A percentile compares a stretch with the other conserved stretches of the same genome.
These are phyloP conservation scores for Macquaria ambigua DNA, from an alignment of 2,113 vertebrate genomes.

Conservation along the genomic window DNA sequence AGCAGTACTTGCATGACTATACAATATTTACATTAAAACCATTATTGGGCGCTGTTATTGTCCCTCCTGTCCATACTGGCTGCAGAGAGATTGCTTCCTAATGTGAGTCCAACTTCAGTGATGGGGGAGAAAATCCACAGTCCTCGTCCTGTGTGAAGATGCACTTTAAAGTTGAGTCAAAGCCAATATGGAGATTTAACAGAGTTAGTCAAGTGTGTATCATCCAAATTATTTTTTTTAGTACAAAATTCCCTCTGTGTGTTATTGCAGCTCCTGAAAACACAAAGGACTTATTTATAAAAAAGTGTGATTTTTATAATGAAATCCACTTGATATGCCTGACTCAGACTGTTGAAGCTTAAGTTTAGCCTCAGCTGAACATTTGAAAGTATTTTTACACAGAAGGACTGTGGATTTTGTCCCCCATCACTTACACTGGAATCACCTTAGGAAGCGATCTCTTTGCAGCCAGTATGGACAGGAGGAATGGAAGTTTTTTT, in stretches of 20 bases:
- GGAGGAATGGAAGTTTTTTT: background rate
- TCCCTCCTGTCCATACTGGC: background rate
- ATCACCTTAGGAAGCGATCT: background rate
- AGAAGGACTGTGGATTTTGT: too few species aligned
- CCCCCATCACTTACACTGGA: too few species aligned
- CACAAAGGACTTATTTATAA: too few species aligned
- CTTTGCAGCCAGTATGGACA: background rate
- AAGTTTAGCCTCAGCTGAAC: too few species aligned
- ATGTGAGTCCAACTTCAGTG: too few species aligned
- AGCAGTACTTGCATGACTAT: background rate
- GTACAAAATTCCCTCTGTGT: too few species aligned
- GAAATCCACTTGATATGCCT: background rate
- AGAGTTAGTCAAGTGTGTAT: background rate
- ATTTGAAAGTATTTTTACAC: too few species aligned
- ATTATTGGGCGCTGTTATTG: background rate
- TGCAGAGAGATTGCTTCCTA: too few species aligned
- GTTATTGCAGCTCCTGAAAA: too few species aligned
- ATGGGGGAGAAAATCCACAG: too few species aligned
- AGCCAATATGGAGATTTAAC: background rate
- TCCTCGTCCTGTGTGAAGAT: background rate
- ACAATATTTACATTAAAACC: background rate
- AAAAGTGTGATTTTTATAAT: background rate
- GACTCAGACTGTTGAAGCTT: too few species aligned
- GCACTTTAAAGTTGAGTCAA: background rate
- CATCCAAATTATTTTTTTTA: too few species aligned